Evolutionary conservation across 30 jellyfish, hydroid and myxozoan genomes (phyloP).

Genomic region (Turritopsis dohrnii): DNA sequence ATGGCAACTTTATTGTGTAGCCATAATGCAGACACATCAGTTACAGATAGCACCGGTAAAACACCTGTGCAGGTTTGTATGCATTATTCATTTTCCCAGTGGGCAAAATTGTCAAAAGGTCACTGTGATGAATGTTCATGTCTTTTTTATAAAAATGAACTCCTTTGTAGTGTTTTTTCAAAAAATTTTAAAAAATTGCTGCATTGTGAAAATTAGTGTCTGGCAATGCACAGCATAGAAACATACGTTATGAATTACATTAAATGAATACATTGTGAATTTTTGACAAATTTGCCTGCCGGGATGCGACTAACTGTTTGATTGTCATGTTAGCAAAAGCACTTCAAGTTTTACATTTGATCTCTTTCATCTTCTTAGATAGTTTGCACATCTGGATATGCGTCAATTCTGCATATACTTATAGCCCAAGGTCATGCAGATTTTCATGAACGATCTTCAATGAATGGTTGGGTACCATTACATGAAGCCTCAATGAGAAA

Average conservation of each 20-base stretch:
- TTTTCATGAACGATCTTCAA: constrained; percentile 61
- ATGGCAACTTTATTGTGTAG: constrained; percentile 39
- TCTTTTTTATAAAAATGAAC: neutral
- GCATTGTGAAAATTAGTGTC: no score
- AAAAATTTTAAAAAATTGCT: neutral
- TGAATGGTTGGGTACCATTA: constrained; percentile 88
- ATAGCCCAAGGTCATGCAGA: constrained; percentile 78
- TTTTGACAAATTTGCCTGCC: no score
- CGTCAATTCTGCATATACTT: constrained; percentile 46
- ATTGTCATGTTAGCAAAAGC: no score
- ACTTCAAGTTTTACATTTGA: no score
- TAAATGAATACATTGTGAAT: no score
- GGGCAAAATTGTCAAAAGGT: neutral
- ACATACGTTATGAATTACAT: no score
- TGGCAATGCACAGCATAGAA: no score
- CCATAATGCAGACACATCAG: constrained; percentile 60
- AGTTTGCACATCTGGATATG: constrained; percentile 71
- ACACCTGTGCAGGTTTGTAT: constrained; percentile 70
- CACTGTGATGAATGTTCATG: no score
- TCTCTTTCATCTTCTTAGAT: no score
- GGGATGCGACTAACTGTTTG: no score
- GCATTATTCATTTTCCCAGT: neutral
- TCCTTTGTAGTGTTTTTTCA: neutral
- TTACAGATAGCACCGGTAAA: constrained; percentile 57
- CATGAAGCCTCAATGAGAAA: constrained; percentile 89